phyloP scores from a whole-genome alignment of 2,888 invertebrate genomes.

The Tipula vernalis region DNA sequence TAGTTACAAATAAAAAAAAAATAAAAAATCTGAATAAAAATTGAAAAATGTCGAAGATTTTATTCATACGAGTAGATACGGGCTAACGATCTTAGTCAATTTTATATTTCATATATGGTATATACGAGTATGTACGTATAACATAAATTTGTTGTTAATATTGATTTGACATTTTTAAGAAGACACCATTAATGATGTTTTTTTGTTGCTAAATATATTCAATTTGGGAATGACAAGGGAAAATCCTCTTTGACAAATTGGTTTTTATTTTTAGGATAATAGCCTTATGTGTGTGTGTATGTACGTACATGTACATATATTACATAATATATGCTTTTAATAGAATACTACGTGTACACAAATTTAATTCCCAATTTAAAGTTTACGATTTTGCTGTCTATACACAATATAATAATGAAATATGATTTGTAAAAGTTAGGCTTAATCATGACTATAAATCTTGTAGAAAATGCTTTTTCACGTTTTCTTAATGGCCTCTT shows the following conservation, averaged over 20 bases:
- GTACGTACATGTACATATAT: neutral
- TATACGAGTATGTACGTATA: neutral
- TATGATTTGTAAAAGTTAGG: neutral
- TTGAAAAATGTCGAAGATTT: neutral
- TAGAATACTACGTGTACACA: neutral
- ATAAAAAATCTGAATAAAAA: neutral
- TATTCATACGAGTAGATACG: neutral
- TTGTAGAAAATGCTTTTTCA: neutral
- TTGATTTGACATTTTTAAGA: neutral
- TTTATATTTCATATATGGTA: neutral
- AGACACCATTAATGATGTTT: neutral
- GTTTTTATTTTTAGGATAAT: neutral
- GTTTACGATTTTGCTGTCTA: neutral
- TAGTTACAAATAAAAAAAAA: neutral
- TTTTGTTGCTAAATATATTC: neutral
- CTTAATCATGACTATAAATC: neutral
- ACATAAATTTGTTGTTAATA: neutral
- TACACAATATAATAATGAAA: neutral
- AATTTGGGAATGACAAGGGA: neutral
- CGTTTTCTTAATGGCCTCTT: neutral
- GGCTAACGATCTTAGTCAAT: neutral
- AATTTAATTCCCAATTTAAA: constrained; percentile 4
- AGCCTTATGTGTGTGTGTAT: neutral
- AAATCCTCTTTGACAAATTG: neutral
- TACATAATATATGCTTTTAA: neutral